Evolutionary conservation across 2,797 vertebrate species (phyloP), one percentile per base, ranked within the genome.

Genomic region (Spea hammondii): DNA sequence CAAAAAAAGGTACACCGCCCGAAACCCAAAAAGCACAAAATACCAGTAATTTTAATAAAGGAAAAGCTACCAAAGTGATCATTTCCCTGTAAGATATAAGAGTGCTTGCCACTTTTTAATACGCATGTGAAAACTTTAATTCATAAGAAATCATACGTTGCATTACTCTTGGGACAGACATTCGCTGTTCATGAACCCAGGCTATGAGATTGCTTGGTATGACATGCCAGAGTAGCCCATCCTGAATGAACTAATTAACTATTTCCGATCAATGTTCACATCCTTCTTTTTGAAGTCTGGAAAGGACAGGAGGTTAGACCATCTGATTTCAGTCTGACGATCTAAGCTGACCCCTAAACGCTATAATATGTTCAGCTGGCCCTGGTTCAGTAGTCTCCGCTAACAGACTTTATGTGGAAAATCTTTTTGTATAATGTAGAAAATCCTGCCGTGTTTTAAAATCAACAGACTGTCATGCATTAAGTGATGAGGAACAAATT

Each of bases 281-380:
- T 59, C 70, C 32, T 80, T 71, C 79, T 66, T 48, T 82, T 88
- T 62, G 79, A 82, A 65, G 68, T 74, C 66, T 77, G 48, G 11
- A 45, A 83, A 77, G 74, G 74, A 80, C 64, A 70, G 71, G 72
- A 80, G 78, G 74, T 82, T 78, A 79, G 79, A 45, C 53, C 75
- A 80, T 74, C 76, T 80, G 72, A 59, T n/a, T 85, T 80, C 84
- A 86, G 82, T 79, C 86, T 83, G 85, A 50, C 49, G 70, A 74
- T 66, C 70, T 70, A 79, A 50, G 48, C 51, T 53, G 53, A 48
- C 8, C 55, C 46, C 70, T 50, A 9, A 79, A 68, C 70, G 32
- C 32, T 32, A 32, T 83, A 84, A 85, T 82, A 74, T 12, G 13
- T 65, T 66, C 76, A 60, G 78, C 81, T 86, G 79, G 82, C 84